A percentile compares a stretch with the other conserved stretches of the same genome.
Conservation (phyloP, 2,888 invertebrate species). For the Archips xylosteana region DNA sequence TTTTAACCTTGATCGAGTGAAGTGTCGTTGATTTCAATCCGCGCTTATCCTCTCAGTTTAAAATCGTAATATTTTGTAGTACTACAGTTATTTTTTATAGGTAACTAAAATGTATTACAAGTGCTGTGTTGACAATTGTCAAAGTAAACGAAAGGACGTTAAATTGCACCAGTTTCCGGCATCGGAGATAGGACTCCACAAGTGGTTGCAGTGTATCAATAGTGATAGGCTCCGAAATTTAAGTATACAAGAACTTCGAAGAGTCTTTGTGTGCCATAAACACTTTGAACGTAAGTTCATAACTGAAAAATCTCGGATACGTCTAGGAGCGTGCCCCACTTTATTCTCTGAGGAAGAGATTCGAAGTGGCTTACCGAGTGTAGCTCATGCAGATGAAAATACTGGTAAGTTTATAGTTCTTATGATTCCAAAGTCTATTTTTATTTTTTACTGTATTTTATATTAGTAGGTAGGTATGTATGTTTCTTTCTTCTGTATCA, state of each 20-base stretch:
- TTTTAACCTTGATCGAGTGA: background rate
- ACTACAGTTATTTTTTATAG: background rate
- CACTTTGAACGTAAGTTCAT: conserved; percentile 22
- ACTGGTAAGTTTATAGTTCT: conserved; percentile 5
- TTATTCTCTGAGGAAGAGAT: conserved; percentile 20
- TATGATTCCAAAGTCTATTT: background rate
- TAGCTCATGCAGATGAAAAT: background rate
- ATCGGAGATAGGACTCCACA: conserved; percentile 20
- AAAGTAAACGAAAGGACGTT: conserved; percentile 12
- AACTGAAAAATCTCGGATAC: conserved; percentile 8
- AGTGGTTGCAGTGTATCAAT: conserved; percentile 20
- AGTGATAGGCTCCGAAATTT: conserved; percentile 20
- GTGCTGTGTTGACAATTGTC: conserved; percentile 22
- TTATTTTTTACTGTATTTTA: too few relatives aligned
- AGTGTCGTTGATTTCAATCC: background rate
- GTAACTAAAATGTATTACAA: conserved; percentile 9
- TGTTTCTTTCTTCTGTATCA: too few relatives aligned
- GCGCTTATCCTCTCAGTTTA: conserved; percentile 19
- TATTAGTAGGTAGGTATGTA: too few relatives aligned
- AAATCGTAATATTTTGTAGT: conserved; percentile 11
- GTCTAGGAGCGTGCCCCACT: conserved; percentile 7
- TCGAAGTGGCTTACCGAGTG: conserved; percentile 8
- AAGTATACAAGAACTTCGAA: conserved; percentile 6
- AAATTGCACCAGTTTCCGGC: conserved; percentile 20
- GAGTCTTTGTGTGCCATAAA: conserved; percentile 28